phyloP scores from a whole-genome alignment of 2,888 invertebrate genomes.

The Thereva unica region DNA sequence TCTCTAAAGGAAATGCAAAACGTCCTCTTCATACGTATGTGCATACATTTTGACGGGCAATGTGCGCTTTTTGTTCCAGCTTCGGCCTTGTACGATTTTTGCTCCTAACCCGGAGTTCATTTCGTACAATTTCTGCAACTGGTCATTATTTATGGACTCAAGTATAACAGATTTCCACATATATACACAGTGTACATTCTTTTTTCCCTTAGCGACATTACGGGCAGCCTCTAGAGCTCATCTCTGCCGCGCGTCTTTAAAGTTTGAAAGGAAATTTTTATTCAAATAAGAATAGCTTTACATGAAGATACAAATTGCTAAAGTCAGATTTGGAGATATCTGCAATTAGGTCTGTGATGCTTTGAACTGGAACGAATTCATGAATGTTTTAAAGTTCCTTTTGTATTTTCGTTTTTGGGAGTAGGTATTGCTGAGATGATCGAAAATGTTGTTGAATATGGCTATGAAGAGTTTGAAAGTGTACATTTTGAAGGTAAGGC shows the following conservation, averaged over 20 bases:
- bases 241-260: background rate
- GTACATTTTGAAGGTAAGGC: too few species aligned
- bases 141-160: constrained; percentile 38
- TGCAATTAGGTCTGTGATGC: too few species aligned
- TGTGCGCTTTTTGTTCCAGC: constrained; percentile 29
- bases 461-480: too few species aligned
- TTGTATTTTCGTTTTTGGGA: too few species aligned
- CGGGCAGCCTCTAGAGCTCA: constrained; percentile 8
- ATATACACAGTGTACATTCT: background rate
- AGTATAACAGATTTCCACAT: background rate
- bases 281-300: background rate
- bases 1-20: constrained; percentile 42
- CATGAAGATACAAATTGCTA: too few species aligned
- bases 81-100: background rate
- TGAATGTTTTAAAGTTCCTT: too few species aligned
- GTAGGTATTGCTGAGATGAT: too few species aligned
- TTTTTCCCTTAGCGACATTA: constrained; percentile 32
- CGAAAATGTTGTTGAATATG: too few species aligned
- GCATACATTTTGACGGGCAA: constrained; percentile 40
- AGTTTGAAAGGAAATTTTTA: constrained; percentile 19
- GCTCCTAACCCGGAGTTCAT: constrained; percentile 12
- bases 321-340: too few species aligned
- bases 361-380: too few species aligned
- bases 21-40: constrained; percentile 41
- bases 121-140: constrained; percentile 35